phyloP scores from a whole-genome alignment of 2,888 invertebrate species.

The Zhuqinia jingwanae region DNA sequence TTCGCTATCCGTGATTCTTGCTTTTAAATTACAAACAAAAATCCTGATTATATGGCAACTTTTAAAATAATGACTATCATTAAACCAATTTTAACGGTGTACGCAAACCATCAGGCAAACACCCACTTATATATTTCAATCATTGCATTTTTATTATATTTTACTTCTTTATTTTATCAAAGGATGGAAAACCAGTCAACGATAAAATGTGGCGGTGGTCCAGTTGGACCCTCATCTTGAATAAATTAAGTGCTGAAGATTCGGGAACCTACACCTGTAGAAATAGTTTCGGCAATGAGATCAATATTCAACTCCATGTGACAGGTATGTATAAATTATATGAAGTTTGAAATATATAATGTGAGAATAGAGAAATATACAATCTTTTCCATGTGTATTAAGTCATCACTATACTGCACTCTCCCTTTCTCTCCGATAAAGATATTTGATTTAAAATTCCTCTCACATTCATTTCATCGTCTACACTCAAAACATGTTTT shows the following conservation, averaged over 20 bases:
- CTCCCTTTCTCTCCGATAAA: neutral
- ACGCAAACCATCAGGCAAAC: neutral
- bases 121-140: neutral
- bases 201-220: constrained; percentile 77
- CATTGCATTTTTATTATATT: neutral
- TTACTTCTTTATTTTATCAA: neutral
- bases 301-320: constrained; percentile 76
- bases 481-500: constrained; percentile 36
- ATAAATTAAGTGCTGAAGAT: constrained; percentile 76
- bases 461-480: constrained; percentile 49
- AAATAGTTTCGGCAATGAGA: constrained; percentile 76
- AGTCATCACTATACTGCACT: constrained; percentile 65
- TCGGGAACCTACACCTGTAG: constrained; percentile 77
- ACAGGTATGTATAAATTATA: constrained; percentile 72
- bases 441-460: constrained; percentile 56
- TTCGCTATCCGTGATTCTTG: neutral
- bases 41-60: neutral
- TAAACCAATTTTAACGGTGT: neutral
- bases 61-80: constrained; percentile 14
- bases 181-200: constrained; percentile 78
- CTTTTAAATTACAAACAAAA: neutral
- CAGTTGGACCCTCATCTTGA: constrained; percentile 77
- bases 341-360: neutral
- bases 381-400: constrained; percentile 22
- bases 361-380: no score